phyloP scores from a whole-genome alignment of 2,888 invertebrate species.

The Abscondita cerata region DNA sequence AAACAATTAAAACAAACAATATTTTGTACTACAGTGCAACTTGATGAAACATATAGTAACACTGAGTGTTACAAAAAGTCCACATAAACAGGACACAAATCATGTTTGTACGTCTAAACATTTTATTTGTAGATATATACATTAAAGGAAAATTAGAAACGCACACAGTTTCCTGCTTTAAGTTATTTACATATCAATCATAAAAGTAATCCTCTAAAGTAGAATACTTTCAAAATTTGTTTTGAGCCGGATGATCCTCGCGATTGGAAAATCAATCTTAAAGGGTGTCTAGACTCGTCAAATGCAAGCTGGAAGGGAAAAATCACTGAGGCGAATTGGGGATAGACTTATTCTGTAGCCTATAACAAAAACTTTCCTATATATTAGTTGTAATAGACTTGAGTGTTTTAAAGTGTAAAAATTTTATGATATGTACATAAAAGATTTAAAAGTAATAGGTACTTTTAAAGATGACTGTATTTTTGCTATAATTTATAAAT shows the following conservation, averaged over 20 bases:
- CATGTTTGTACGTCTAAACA: no score
- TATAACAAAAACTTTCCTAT: constrained; percentile 42
- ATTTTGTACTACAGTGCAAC: no score
- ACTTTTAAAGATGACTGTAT: no score
- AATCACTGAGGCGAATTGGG: constrained; percentile 32
- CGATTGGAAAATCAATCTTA: constrained; percentile 42
- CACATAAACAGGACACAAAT: no score
- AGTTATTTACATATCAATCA: constrained; percentile 46
- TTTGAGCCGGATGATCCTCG: constrained; percentile 39
- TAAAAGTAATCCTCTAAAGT: constrained; percentile 42
- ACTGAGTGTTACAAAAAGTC: no score
- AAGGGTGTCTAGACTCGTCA: constrained; percentile 27
- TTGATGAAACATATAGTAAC: no score
- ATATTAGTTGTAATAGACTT: constrained; percentile 41
- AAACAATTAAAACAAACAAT: no score
- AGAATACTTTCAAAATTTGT: constrained; percentile 42
- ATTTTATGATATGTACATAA: no score
- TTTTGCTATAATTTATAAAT: no score
- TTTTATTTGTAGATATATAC: no score
- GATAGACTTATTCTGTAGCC: constrained; percentile 36
- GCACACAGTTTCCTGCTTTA: constrained; percentile 2
- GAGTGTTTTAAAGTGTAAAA: constrained; percentile 25
- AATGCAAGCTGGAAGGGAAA: constrained; percentile 27
- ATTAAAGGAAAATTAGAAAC: no score
- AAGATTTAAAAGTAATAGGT: no score